These are phyloP conservation scores for Diarsia dahlii DNA, from an alignment of 2,888 invertebrate species.

Conservation along the genomic window DNA sequence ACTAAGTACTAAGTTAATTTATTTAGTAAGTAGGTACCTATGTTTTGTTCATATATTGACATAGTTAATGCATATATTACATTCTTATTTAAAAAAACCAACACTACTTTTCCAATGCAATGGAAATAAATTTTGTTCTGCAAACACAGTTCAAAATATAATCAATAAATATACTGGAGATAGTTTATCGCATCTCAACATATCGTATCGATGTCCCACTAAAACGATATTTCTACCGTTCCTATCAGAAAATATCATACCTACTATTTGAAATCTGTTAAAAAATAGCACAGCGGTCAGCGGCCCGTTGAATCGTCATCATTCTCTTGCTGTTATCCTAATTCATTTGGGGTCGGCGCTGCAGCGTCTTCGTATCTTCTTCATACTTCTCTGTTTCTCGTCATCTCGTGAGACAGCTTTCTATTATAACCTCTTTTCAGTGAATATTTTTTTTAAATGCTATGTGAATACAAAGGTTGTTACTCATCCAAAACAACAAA, in stretches of 20 bases:
- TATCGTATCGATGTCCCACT: slow-evolving; percentile 1
- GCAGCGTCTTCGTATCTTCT: no score
- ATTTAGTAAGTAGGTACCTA: background rate
- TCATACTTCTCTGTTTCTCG: no score
- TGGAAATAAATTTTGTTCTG: background rate
- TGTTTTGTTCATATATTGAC: background rate
- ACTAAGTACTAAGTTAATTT: background rate
- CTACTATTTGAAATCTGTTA: background rate
- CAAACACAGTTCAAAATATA: background rate
- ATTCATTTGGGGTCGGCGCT: no score
- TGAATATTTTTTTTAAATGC: background rate
- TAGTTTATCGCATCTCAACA: slow-evolving; percentile 21
- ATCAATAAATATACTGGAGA: background rate
- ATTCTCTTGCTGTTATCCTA: no score
- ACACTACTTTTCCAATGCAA: background rate
- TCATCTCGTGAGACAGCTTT: no score
- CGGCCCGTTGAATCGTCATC: background rate
- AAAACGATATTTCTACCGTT: background rate
- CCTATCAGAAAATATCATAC: slow-evolving; percentile 11
- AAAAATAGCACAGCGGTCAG: slow-evolving; percentile 16
- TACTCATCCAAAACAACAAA: background rate
- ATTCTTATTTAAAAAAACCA: background rate
- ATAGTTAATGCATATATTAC: background rate
- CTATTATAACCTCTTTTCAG: no score
- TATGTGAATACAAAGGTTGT: background rate